These are phyloP conservation scores for Gymnothorax javanicus DNA, from an alignment of 2,797 vertebrate genomes.

Conservation along the genomic window DNA sequence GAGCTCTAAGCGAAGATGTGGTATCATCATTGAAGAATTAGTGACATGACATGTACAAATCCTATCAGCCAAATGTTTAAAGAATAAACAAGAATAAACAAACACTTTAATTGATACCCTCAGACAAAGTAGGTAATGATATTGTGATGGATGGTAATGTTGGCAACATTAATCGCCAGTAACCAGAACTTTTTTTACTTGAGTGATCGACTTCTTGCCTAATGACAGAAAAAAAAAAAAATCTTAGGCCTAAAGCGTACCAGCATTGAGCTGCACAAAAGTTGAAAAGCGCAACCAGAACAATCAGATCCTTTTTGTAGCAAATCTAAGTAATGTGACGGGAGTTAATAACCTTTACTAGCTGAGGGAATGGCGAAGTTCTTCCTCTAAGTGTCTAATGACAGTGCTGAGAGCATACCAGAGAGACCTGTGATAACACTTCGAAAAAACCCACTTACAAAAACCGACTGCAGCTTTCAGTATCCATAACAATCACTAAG, in stretches of 20 bases:
- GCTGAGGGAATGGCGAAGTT: not conserved
- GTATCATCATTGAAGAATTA: too few relatives aligned
- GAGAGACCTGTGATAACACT: not conserved
- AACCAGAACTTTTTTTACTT: not conserved
- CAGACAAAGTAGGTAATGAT: not conserved
- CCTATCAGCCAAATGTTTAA: too few relatives aligned
- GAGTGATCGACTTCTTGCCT: not conserved
- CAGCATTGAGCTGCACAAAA: not conserved
- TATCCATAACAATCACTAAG: not conserved
- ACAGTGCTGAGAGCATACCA: not conserved
- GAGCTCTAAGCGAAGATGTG: too few relatives aligned
- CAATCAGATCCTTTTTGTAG: constrained; percentile 1
- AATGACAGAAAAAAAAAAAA: not conserved
- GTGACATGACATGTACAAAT: too few relatives aligned
- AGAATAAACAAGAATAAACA: too few relatives aligned
- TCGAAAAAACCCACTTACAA: too few relatives aligned
- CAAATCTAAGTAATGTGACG: not conserved
- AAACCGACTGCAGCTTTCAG: constrained; percentile 4
- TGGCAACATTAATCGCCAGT: not conserved
- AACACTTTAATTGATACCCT: not conserved
- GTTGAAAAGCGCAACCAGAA: not conserved
- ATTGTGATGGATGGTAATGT: not conserved
- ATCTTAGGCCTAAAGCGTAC: not conserved
- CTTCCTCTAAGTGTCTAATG: not conserved
- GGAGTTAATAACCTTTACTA: constrained; percentile 26